phyloP scores from a whole-genome alignment of 1,140 invertebrate genomes.

The Rhynchophorus ferrugineus region DNA sequence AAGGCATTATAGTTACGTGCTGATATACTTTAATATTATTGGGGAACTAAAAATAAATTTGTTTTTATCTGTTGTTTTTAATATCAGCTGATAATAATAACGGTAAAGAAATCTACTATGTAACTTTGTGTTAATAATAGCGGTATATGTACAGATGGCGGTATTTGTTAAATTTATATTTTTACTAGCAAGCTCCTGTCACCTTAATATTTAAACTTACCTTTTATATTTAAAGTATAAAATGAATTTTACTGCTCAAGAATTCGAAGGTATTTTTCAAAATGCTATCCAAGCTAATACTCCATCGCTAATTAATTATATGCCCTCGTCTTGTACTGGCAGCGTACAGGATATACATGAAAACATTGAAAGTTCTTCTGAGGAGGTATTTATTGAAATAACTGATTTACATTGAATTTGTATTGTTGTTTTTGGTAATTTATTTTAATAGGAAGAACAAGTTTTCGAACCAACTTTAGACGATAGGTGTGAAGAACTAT shows the following conservation, averaged over 20 bases:
- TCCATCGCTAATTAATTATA: neutral
- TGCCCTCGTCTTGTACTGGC: neutral
- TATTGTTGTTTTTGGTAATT: neutral
- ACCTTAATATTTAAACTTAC: too few species aligned
- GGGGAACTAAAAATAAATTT: too few species aligned
- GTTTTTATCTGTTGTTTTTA: too few species aligned
- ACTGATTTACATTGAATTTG: neutral
- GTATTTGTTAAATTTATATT: too few species aligned
- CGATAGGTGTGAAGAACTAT: neutral
- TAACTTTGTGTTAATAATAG: too few species aligned
- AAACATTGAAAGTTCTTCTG: neutral
- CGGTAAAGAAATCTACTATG: too few species aligned
- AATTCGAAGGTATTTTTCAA: neutral
- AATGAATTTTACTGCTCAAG: neutral
- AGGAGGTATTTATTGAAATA: neutral
- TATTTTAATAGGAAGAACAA: neutral
- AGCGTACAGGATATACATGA: neutral
- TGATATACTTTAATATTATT: too few species aligned
- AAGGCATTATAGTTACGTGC: too few species aligned
- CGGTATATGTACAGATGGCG: too few species aligned
- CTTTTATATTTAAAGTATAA: neutral
- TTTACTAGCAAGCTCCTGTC: too few species aligned
- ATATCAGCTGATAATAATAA: too few species aligned
- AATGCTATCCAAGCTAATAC: neutral
- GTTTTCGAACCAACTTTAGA: neutral